These are phyloP conservation scores for Periplaneta americana DNA, from an alignment of 1,140 invertebrate genomes.

Conservation along the genomic window DNA sequence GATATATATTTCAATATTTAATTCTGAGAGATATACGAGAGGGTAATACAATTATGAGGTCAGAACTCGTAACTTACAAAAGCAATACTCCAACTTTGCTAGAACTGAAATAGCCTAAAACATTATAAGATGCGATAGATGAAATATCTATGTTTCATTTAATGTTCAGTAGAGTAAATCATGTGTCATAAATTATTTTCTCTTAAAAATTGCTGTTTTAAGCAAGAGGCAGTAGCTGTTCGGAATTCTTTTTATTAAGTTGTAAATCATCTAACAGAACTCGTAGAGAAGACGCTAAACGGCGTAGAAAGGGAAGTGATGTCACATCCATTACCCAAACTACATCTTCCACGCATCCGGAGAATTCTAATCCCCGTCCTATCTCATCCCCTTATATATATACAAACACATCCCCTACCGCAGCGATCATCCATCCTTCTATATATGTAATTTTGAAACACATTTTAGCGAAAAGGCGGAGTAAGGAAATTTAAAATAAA, in stretches of 20 bases:
- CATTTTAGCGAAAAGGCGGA: background rate
- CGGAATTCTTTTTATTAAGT: background rate
- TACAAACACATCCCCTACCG: background rate
- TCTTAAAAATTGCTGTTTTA: background rate
- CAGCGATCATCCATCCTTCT: background rate
- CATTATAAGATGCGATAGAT: too few species aligned
- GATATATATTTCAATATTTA: too few species aligned
- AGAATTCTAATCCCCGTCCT: background rate
- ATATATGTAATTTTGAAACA: background rate
- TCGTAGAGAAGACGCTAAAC: background rate
- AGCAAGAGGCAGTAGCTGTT: background rate
- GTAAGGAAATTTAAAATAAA: background rate
- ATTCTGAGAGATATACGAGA: too few species aligned
- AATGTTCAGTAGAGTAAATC: background rate
- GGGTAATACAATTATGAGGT: too few species aligned
- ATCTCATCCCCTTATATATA: background rate
- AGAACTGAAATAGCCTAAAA: too few species aligned
- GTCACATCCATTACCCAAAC: background rate
- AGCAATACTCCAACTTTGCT: too few species aligned
- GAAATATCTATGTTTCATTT: too few species aligned
- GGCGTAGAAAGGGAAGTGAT: background rate
- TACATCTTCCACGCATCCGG: background rate
- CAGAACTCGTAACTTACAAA: too few species aligned
- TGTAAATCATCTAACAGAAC: background rate
- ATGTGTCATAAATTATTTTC: background rate